Conservation (phyloP, 2,888 invertebrate species). For the Scrobipalpa costella region DNA sequence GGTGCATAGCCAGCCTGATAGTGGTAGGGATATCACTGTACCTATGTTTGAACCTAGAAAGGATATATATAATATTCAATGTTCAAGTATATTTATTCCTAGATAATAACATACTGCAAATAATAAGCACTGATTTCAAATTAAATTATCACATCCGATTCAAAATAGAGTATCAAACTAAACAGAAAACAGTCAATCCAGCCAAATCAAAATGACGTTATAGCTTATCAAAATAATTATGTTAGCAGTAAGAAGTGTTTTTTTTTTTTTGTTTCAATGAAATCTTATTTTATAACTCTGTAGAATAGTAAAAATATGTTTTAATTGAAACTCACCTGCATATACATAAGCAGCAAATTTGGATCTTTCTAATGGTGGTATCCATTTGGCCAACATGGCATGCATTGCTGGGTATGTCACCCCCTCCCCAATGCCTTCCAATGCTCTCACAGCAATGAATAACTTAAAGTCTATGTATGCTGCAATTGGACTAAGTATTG, state of each 20-base stretch:
- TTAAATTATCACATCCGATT: background rate
- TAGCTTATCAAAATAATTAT: no score
- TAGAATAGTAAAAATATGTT: no score
- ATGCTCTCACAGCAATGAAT: conserved; percentile 87
- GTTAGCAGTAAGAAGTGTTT: no score
- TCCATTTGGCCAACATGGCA: conserved; percentile 95
- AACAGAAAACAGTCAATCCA: no score
- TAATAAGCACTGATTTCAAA: no score
- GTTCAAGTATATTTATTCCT: background rate
- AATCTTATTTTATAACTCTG: no score
- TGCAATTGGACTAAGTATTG: conserved; percentile 90
- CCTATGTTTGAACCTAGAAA: conserved; percentile 93
- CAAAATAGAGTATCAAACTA: background rate
- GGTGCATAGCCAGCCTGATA: conserved; percentile 92
- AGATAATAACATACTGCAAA: background rate
- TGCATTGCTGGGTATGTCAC: conserved; percentile 98
- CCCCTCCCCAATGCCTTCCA: conserved; percentile 93
- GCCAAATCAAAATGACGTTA: no score
- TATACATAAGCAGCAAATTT: conserved; percentile 94
- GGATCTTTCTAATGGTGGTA: conserved; percentile 94
- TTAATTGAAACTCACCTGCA: conserved; percentile 79
- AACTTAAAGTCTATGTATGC: conserved; percentile 84
- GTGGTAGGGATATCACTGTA: conserved; percentile 91
- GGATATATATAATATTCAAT: background rate
- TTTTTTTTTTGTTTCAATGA: background rate